Evolutionary conservation across 2,797 vertebrate genomes (phyloP), one percentile per base, ranked within the genome.

Genomic region (Gymnoscopelus braueri): DNA sequence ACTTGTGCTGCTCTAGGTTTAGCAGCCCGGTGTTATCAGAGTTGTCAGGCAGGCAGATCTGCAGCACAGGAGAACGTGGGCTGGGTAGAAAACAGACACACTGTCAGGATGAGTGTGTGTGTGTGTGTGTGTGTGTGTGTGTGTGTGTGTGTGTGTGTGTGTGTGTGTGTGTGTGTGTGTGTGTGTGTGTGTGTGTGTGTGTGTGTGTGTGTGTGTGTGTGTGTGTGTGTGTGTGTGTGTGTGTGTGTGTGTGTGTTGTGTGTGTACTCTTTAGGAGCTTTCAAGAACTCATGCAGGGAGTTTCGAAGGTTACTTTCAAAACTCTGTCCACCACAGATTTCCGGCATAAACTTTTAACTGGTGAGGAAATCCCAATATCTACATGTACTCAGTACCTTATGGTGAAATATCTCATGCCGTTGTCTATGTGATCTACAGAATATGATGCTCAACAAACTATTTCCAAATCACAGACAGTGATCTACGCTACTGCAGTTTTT

Each of bases 11-110:
- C 77, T 84, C 65, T 26, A 52, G 78, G 79, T 84, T 87, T 81
- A 84, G 70, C 71, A 80, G 85, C 63, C 67, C 12, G 12, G 70
- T 53, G 67, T 88, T 89, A 87, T 89, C 80, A 82, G 80, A 84
- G 77, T 81, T 87, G 84, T 88, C 86, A 87, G 85, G 77, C 74
- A 70, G 73, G 75, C 65, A 75, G 77, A 90, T 90, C 84, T 88
- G 87, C 85, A 83, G 78, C 72, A 65, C 60, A 57, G 70, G 74
- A 79, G 69, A 79, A 87, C 78, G 84, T 86, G 86, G 78, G 32
- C 65, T 44, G 85, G 67, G 69, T 86, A 73, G 74, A 72, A 84
- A 88, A 78, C 75, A 90, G 81, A 69, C 60, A 64, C 65, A 61
- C 75, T 71, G 65, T 80, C 65, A 73, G 70, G 7, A 51, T n/a